Base-by-base conservation (phyloP, 2,888 invertebrate genomes). In the Andrena flavipes region DNA sequence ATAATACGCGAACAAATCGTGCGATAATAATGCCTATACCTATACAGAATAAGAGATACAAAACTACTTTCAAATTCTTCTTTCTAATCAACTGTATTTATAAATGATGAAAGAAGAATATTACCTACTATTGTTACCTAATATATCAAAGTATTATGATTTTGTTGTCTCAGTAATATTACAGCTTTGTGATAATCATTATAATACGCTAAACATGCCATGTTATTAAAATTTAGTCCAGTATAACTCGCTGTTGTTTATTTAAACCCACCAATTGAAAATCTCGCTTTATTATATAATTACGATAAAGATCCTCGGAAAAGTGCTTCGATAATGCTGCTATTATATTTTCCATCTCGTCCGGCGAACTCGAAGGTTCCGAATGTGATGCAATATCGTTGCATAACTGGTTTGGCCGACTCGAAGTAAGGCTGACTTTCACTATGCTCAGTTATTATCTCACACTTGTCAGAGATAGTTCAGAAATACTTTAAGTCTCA, bases 351-450 rank as follows among this genome's bases (percentile, higher is more conserved):
- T 75, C 60, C 74, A 56, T 60, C 77, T 83, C 83, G 82, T 64
- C 73, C 73, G 76, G 56, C 73, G 87, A 90, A 85, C 81, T 87
- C 89, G 87, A 89, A 87, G 84, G 88, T 91, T 90, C 89, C 88
- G 76, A 87, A 83, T 84, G 90, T 92, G 92, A 87, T 90, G 91
- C 89, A 92, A 92, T 84, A 71, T 65, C 76, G 78, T 92, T 92
- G 87, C 92, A 84, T 87, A 92, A 92, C 82, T 72, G 64, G 82
- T 90, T 88, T 88, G 81, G 82, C 84, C 84, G 87, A 88, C 86
- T 86, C 88, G 88, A 80, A 86, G 88, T 84, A 87, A 88, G 89
- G 89, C 90, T 90, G 84, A 86, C 92, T 93, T 93, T 93, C 92
- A 93, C 92, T 87, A 83, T 80, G 87, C 87, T 89, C 88, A 84